A percentile compares a stretch with the other conserved stretches of the same genome.
These are phyloP conservation scores for Hylia prasina DNA, from an alignment of 2,113 vertebrate genomes.

Conservation along the genomic window DNA sequence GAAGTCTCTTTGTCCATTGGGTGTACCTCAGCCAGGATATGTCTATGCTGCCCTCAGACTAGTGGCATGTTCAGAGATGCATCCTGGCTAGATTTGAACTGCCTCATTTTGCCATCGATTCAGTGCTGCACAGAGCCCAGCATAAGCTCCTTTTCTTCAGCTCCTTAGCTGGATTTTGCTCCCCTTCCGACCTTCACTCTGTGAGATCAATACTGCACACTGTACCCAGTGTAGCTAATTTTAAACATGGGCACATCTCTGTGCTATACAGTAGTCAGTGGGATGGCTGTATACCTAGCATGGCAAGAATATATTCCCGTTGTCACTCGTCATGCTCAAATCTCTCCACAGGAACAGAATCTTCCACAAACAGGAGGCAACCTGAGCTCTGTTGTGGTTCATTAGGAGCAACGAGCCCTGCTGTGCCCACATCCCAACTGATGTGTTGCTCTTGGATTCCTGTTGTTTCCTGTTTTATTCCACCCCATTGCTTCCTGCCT, in stretches of 20 bases:
- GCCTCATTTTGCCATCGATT: neutral
- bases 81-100: neutral
- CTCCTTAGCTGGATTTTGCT: neutral
- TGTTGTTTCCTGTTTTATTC: neutral
- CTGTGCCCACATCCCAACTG: neutral
- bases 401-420: neutral
- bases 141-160: neutral
- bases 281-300: neutral
- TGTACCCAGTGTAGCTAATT: neutral
- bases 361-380: neutral
- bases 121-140: neutral
- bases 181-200: neutral
- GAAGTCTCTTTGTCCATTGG: neutral
- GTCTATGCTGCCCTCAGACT: neutral
- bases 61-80: neutral
- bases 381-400: neutral
- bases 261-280: neutral
- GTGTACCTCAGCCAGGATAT: neutral
- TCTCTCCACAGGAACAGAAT: neutral
- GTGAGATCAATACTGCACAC: neutral
- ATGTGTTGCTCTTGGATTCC: neutral
- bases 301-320: neutral
- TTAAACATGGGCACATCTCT: neutral
- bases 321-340: neutral
- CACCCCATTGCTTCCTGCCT: neutral